Base-by-base conservation (phyloP, 2,888 invertebrate species). In the Mimas tiliae region DNA sequence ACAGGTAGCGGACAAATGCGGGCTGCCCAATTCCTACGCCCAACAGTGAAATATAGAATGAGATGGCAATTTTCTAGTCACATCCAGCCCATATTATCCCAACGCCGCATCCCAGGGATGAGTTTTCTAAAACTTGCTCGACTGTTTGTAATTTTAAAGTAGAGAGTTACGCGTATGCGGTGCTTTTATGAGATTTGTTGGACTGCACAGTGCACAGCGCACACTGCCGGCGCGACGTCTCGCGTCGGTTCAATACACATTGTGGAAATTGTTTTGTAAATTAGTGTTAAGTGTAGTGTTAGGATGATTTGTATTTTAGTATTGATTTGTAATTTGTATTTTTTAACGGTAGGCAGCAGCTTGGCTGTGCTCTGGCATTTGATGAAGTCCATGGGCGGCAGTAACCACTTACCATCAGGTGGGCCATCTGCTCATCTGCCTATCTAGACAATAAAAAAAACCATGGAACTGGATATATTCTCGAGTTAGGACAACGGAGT, bases 121-220 rank as follows among this genome's bases (percentile, higher is more conserved):
- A 91, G 91, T 90, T 90, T 85, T 88, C 85, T 85, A 85, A 89
- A 92, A 91, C 90, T 91, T 91, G 80, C 81, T 84, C 88, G 87
- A 85, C 90, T 89, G 91, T 90, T 90, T 88, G 90, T 90, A 91
- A 91, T 91, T 90, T 90, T 89, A 89, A 90, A 90, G 90, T 86
- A 87, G 86, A 87, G 86, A 88, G 85, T 85, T 87, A 86, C 85
- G 87, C 84, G 86, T 82, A 81, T 76, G 73, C 74, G 65, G 73
- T 70, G 82, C 83, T 85, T 89, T 89, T 90, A 90, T 90, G 89
- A 90, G 89, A 88, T 90, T 88, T 84, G 88, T 88, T 88, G 81
- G 80, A 72, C 21, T 34, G 48, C 53, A 7, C 42, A 42, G 9
- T 42, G 42, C 42, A 42, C 42, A 42, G 11, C 8, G n/a, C 11